These are phyloP conservation scores for Ramphastos sulfuratus DNA, from an alignment of 2,113 vertebrate species.

Conservation along the genomic window DNA sequence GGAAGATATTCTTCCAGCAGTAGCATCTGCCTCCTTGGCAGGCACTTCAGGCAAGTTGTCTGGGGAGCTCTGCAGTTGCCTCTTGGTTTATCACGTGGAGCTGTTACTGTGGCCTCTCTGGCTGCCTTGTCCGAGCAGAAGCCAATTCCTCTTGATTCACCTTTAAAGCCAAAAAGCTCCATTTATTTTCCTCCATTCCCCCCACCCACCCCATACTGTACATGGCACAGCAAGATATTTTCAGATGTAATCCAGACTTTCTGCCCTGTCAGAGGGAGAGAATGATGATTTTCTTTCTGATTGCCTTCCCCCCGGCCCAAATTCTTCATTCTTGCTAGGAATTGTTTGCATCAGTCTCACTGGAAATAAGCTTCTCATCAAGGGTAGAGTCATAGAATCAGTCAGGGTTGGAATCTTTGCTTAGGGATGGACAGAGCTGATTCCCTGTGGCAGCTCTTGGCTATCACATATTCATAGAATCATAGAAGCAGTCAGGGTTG, in stretches of 20 bases:
- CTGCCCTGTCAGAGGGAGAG: conserved; percentile 16
- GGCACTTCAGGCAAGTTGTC: conserved; percentile 72
- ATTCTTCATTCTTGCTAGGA: conserved; percentile 22
- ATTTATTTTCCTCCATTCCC: conserved; percentile 42
- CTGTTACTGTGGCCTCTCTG: conserved; percentile 73
- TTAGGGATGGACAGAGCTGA: background rate
- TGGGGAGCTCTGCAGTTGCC: conserved; percentile 76
- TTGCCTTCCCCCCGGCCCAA: background rate
- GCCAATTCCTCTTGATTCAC: conserved; percentile 74
- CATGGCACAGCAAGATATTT: background rate
- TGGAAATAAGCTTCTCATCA: conserved; percentile 3
- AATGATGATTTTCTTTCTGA: background rate
- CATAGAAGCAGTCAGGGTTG: too few species aligned
- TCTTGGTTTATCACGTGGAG: conserved; percentile 76
- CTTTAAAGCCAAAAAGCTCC: conserved; percentile 68
- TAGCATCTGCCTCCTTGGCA: conserved; percentile 85
- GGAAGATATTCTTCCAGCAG: conserved; percentile 78
- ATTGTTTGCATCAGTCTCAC: conserved; percentile 22
- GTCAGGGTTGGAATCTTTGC: background rate
- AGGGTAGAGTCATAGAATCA: background rate
- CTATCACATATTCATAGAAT: background rate
- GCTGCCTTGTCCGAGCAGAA: conserved; percentile 67
- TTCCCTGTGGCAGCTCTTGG: background rate
- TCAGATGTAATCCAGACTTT: background rate
- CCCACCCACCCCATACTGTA: background rate